Evolutionary conservation across 2,888 invertebrate species (phyloP).

Genomic region (Drosophila percnosoma): DNA sequence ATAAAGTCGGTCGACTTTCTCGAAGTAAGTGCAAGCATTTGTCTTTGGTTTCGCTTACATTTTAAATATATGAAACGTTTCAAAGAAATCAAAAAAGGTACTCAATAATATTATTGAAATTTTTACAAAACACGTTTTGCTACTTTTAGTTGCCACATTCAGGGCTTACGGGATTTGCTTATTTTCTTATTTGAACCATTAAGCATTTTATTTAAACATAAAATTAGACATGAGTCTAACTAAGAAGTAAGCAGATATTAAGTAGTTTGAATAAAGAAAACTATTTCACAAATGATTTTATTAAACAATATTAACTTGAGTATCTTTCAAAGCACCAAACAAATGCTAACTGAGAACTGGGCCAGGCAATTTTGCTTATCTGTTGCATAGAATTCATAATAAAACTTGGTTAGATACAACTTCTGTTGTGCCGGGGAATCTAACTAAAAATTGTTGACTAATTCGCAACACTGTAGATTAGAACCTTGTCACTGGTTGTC

Average conservation of each 20-base stretch:
- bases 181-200: neutral
- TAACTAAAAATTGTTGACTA: conserved; percentile 40
- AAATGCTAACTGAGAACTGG: conserved; percentile 13
- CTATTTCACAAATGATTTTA: neutral
- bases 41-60: neutral
- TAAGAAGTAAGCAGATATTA: neutral
- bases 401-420: conserved; percentile 55
- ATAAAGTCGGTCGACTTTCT: conserved; percentile 31
- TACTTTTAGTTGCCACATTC: neutral
- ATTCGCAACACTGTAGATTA: conserved; percentile 18
- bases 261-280: neutral
- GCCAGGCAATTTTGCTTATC: conserved; percentile 54
- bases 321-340: neutral
- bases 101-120: neutral
- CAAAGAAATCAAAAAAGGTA: neutral
- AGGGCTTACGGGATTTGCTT: neutral
- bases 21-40: conserved; percentile 15
- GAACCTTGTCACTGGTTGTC: conserved; percentile 35
- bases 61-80: neutral
- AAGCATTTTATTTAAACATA: conserved; percentile 17
- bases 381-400: conserved; percentile 43
- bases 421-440: neutral
- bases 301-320: neutral
- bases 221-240: conserved; percentile 13
- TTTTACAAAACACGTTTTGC: conserved; percentile 6